These are phyloP conservation scores for Salvelinus alpinus DNA, from an alignment of 2,113 vertebrate species.

Conservation along the genomic window DNA sequence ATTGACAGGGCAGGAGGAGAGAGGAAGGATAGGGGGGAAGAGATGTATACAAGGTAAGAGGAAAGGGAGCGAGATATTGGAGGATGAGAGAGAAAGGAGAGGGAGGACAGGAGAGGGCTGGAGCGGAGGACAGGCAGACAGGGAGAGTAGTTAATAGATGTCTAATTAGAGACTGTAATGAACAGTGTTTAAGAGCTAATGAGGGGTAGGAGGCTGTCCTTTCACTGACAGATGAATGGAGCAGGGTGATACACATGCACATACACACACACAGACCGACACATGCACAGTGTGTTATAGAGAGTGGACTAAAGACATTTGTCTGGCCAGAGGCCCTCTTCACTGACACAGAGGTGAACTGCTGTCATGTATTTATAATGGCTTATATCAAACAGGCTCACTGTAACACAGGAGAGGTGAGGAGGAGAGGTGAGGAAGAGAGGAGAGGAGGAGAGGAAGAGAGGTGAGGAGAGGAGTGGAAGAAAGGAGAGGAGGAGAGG, in stretches of 20 bases:
- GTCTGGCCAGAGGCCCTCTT: not conserved
- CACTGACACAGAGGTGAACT: not conserved
- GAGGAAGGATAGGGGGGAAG: not conserved
- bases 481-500: too few relatives aligned
- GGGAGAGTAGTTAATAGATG: constrained; percentile 78
- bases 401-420: not conserved
- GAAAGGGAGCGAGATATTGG: constrained; percentile 53
- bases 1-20: not conserved
- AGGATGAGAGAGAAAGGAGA: not conserved
- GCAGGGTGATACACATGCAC: not conserved
- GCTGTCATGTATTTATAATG: constrained; percentile 22
- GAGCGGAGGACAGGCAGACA: constrained; percentile 35
- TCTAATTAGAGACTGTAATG: constrained; percentile 86
- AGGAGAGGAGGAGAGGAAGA: too few relatives aligned
- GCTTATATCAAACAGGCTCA: not conserved
- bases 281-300: not conserved
- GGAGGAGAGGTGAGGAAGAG: not conserved
- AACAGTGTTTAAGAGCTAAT: constrained; percentile 88
- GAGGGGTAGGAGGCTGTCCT: constrained; percentile 82
- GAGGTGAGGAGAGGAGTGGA: too few relatives aligned
- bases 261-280: constrained; percentile 8
- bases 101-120: not conserved
- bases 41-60: not conserved
- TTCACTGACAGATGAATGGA: constrained; percentile 41
- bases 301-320: not conserved